phyloP scores from a whole-genome alignment of 2,113 vertebrate genomes.

The Nibea albiflora region DNA sequence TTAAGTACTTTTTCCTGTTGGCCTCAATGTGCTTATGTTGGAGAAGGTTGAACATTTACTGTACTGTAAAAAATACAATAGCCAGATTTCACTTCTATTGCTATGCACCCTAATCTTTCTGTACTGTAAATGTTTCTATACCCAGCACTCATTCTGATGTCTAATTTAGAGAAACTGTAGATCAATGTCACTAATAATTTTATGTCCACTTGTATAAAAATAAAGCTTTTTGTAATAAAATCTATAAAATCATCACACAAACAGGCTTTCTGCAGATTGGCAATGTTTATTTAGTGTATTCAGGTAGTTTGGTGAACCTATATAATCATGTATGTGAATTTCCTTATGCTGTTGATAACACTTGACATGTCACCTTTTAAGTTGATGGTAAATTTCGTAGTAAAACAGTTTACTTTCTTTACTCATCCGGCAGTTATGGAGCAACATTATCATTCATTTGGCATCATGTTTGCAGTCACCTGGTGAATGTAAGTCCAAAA shows the following conservation, averaged over 20 bases:
- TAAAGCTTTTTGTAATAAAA: conserved; percentile 76
- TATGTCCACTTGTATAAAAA: conserved; percentile 72
- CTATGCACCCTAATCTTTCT: conserved; percentile 80
- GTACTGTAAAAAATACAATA: conserved; percentile 54
- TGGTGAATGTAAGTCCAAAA: not conserved
- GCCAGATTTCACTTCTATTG: conserved; percentile 59
- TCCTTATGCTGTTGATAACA: not conserved
- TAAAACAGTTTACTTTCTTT: not conserved
- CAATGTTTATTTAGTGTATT: not conserved
- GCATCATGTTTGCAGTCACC: not conserved
- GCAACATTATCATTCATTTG: not conserved
- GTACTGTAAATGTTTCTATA: conserved; percentile 79
- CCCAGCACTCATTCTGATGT: conserved; percentile 67
- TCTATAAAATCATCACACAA: too few species aligned
- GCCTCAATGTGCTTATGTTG: conserved; percentile 34
- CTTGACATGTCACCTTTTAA: not conserved
- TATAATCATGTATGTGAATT: not conserved
- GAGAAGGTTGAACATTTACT: conserved; percentile 43
- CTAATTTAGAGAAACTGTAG: conserved; percentile 73
- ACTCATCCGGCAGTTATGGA: not conserved
- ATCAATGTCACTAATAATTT: conserved; percentile 77
- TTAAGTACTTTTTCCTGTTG: conserved; percentile 43
- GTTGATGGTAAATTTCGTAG: not conserved
- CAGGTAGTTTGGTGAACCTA: not conserved
- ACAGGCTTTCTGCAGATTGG: too few species aligned